Conservation (phyloP, 2,797 vertebrate genomes). For the Falco biarmicus region DNA sequence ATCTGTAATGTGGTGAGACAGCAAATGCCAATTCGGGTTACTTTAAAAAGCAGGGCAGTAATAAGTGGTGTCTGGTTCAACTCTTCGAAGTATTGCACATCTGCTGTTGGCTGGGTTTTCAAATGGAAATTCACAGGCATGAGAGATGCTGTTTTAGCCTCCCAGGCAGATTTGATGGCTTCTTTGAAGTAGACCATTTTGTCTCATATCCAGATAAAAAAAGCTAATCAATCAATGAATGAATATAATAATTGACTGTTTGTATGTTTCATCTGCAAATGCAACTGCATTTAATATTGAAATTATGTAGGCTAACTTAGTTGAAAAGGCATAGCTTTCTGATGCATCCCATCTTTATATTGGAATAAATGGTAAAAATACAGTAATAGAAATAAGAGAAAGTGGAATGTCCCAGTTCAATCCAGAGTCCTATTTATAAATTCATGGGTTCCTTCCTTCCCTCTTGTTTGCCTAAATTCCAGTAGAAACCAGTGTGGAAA, state of each 20-base stretch:
- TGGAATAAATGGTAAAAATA: background rate
- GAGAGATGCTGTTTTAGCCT: background rate
- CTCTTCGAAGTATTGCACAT: background rate
- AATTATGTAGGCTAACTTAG: background rate
- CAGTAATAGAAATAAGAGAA: background rate
- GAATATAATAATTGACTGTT: background rate
- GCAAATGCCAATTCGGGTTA: background rate
- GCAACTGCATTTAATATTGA: background rate
- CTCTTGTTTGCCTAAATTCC: background rate
- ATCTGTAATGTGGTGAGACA: background rate
- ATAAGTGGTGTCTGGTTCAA: background rate
- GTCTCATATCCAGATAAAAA: background rate
- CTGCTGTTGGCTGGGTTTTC: background rate
- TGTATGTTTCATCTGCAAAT: background rate
- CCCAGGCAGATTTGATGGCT: background rate
- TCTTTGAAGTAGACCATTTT: conserved; percentile 18
- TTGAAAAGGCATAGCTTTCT: background rate
- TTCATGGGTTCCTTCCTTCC: background rate
- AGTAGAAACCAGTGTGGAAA: background rate
- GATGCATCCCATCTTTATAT: background rate
- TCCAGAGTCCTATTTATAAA: background rate
- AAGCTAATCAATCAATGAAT: background rate
- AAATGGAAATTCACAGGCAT: background rate
- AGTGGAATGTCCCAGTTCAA: background rate
- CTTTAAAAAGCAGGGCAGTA: background rate